Conservation (phyloP, 2,888 invertebrate genomes). For the Andrena marginata region DNA sequence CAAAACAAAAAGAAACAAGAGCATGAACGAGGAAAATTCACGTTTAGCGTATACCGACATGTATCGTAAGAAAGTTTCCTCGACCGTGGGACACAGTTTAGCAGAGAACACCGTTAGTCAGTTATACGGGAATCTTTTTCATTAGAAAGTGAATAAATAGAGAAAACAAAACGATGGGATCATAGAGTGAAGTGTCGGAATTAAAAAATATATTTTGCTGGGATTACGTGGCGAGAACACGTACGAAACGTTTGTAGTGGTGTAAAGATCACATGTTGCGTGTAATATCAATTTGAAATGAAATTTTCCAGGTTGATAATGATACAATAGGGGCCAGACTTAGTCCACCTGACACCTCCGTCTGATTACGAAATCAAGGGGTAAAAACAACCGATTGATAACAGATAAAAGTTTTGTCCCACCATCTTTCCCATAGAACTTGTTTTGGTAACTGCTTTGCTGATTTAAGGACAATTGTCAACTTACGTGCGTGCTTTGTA, state of each 20-base stretch:
- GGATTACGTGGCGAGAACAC: constrained; percentile 21
- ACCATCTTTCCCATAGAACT: constrained; percentile 71
- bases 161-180: constrained; percentile 24
- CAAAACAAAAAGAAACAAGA: constrained; percentile 1
- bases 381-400: constrained; percentile 63
- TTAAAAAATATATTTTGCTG: constrained; percentile 3
- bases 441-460: constrained; percentile 79
- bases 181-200: constrained; percentile 16
- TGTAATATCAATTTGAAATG: constrained; percentile 46
- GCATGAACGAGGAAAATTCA: background rate
- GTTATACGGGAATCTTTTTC: constrained; percentile 9
- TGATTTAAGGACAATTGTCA: constrained; percentile 86
- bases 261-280: constrained; percentile 33
- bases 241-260: constrained; percentile 33
- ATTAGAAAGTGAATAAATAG: constrained; percentile 27
- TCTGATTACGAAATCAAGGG: constrained; percentile 39
- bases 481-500: constrained; percentile 99
- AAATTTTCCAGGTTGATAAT: constrained; percentile 54
- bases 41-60: background rate
- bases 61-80: constrained; percentile 16
- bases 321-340: constrained; percentile 69
- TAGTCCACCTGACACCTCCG: constrained; percentile 74
- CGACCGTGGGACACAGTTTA: constrained; percentile 60
- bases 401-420: constrained; percentile 62
- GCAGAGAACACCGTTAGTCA: constrained; percentile 10